Evolutionary conservation across 2,797 vertebrate genomes (phyloP), one percentile per base, ranked within the genome.

Genomic region (Amblyopsis hoosieri): DNA sequence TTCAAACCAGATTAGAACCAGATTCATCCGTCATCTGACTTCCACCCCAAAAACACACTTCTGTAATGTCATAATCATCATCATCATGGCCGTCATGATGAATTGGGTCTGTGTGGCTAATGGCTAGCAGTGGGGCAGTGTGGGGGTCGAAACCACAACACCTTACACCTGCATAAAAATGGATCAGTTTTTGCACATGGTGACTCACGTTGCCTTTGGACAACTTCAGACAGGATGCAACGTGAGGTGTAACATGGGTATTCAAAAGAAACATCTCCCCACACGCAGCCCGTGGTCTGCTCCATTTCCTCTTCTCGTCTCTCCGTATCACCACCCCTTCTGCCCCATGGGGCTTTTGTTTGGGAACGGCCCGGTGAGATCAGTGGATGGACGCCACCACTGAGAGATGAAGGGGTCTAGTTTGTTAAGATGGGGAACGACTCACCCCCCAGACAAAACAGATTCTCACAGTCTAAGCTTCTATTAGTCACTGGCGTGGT

Each of bases 191-290:
- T 76, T 66, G 86, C 77, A 51, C 45, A 74, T 65, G 37, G 66
- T 90, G 91, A 90, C 85, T 80, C 90, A 91, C 48, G 72, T 7
- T 78, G 82, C 75, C 88, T 81, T 53, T 17, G 69, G 81, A 82
- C 71, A 53, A 77, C 69, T 76, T 81, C 75, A 85, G 84, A 90
- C 86, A 86, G 86, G 83, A 88, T 85, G 69, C 80, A 69, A 80
- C 79, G 72, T 67, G 74, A 78, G 54, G 67, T 81, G 76, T 71
- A 50, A 67, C 49, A 57, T 17, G 11, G 77, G 65, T 76, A 85
- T 60, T 12, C 69, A 15, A 37, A 54, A 60, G 33, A 9, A 8
- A 42, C 1, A 42, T 8, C 51, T 71, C 50, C 50, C 60, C 50
- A 51, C 60, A 63, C 58, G 69, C 47, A 71, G 23, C 23, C 23